Conservation (phyloP, 64 coral and sea anemone species). For the Actinia tenebrosa region DNA sequence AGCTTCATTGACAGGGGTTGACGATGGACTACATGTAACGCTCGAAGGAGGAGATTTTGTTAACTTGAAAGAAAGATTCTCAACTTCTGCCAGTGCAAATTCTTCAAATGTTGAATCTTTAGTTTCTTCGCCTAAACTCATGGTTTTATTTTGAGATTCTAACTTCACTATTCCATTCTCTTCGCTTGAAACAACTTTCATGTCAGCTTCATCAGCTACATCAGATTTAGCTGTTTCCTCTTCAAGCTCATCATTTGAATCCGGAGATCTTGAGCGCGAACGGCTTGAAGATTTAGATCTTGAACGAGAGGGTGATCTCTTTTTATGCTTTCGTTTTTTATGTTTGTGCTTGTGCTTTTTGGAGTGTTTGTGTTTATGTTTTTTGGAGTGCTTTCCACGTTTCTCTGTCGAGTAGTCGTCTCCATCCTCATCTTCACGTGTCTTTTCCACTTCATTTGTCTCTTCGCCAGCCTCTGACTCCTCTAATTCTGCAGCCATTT, state of each 20-base stretch:
- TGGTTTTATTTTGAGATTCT: background rate
- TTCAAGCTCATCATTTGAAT: background rate
- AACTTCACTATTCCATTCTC: background rate
- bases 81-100: background rate
- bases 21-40: background rate
- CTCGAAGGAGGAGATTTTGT: background rate
- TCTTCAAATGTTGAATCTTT: background rate
- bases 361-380: slow-evolving; percentile 56
- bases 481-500: background rate
- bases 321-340: slow-evolving; percentile 37
- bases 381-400: slow-evolving; percentile 35
- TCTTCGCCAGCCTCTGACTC: background rate
- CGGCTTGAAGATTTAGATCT: background rate
- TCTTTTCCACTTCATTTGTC: slow-evolving; percentile 2
- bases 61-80: background rate
- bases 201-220: background rate
- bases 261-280: slow-evolving; percentile 8
- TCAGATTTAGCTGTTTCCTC: background rate
- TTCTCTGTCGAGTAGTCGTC: background rate
- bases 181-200: background rate
- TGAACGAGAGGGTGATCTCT: background rate
- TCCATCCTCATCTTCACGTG: slow-evolving; percentile 4
- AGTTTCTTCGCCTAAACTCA: background rate
- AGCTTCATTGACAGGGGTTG: background rate
- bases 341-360: slow-evolving; percentile 83